Evolutionary conservation across 2,113 vertebrate species (phyloP), one percentile per base, ranked within the genome.

Genomic region (Scomber scombrus): DNA sequence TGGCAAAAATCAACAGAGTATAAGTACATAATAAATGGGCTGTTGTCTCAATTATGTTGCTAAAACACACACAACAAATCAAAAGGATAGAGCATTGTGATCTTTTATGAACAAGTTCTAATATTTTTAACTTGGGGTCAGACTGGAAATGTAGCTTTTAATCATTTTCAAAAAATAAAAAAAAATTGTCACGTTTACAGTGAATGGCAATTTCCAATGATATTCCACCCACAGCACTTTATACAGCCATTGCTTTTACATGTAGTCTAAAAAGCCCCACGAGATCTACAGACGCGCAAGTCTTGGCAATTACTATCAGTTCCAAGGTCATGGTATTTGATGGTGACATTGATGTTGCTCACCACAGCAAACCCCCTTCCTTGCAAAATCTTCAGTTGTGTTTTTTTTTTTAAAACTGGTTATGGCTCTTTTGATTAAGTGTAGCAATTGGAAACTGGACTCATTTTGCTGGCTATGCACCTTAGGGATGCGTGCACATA

Each of bases 381-480:
- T 80, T 76, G 73, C 72, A 80, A 88, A 76, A 80, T 72, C 83
- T 91, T 85, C 70, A 80, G 78, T 88, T 67, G 60, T 70, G 26
- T 80, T 75, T 85, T 74, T 56, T 56, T 60, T 18, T 84, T 78
- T 13, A 45, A 13, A 45, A 70, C 66, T 74, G 69, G 63, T 78
- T 84, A 90, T 74, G 60, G 71, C 79, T 88, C 91, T 94, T 95
- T 95, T 95, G 94, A 95, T 95, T 95, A 95, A 93, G 93, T 84
- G 79, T 46, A 81, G 88, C 69, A 47, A 89, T 76, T 81, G 68
- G 85, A 90, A 91, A 86, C 89, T 78, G 85, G 85, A 93, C 88
- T 93, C 74, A 47, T 93, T 91, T 89, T 81, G 81, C 89, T 82
- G 63, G 91, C 86, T 83, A 81, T 88, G 89, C 89, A 82, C 89